A percentile compares a stretch with the other conserved stretches of the same genome.
Evolutionary conservation across 2,113 vertebrate species (phyloP).

Genomic region (Ochotona curzoniae): DNA sequence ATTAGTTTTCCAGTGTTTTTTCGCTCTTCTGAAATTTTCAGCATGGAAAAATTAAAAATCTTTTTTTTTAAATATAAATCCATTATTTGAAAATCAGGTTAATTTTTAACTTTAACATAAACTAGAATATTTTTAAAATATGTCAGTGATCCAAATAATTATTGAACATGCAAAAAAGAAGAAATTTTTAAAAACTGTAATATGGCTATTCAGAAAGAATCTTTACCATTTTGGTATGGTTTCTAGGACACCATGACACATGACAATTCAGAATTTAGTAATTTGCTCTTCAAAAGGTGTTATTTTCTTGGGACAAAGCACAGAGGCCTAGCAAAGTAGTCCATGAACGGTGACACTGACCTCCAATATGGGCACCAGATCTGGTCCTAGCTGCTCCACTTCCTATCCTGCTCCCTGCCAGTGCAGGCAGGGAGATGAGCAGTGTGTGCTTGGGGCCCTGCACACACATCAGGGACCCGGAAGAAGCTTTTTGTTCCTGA

Average conservation of each 20-base stretch:
- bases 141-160: background rate
- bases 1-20: background rate
- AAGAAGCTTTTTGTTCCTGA: too few species aligned
- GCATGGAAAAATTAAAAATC: background rate
- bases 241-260: background rate
- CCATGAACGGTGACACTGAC: too few species aligned
- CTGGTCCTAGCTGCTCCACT: too few species aligned
- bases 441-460: too few species aligned
- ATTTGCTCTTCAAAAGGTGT: background rate
- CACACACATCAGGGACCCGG: too few species aligned
- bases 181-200: background rate
- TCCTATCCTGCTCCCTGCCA: too few species aligned
- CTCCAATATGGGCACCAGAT: too few species aligned
- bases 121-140: conserved; percentile 29
- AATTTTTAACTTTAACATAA: conserved; percentile 29
- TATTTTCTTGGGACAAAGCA: background rate
- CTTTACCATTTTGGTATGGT: background rate
- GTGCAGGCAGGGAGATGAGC: too few species aligned
- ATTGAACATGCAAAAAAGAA: background rate
- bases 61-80: background rate
- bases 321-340: too few species aligned
- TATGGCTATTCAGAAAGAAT: background rate
- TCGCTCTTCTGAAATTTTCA: background rate
- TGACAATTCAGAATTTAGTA: background rate
- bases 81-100: background rate